A percentile compares a stretch with the other conserved stretches of the same genome.
Evolutionary conservation across 2,113 vertebrate species (phyloP).

Genomic region (Clinocottus analis): DNA sequence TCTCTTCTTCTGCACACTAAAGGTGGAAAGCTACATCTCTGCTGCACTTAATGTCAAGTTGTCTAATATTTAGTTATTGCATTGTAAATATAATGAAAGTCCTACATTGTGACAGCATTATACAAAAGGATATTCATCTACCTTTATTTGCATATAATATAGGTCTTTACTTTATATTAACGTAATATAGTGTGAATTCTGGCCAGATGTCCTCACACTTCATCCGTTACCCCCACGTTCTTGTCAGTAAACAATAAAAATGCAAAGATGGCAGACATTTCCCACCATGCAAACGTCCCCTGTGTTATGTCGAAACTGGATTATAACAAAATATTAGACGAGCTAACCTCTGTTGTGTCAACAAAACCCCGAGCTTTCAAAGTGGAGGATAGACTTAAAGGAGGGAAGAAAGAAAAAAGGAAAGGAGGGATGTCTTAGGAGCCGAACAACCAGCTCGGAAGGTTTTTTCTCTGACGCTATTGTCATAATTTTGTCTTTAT

Average conservation of each 20-base stretch:
- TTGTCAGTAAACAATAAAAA: slow-evolving; percentile 7
- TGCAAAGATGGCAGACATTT: background rate
- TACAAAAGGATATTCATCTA: background rate
- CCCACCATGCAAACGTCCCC: slow-evolving; percentile 17
- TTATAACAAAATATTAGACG: slow-evolving; percentile 59
- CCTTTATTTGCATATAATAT: background rate
- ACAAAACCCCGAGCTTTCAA: slow-evolving; percentile 58
- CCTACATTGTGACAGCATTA: background rate
- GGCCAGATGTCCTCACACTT: background rate
- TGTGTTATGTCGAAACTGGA: slow-evolving; percentile 45
- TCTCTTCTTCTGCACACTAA: background rate
- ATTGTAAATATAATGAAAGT: background rate
- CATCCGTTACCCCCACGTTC: background rate
- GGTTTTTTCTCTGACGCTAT: slow-evolving; percentile 23
- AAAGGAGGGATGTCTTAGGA: slow-evolving; percentile 9
- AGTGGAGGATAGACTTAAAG: background rate
- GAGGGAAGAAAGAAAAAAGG: background rate
- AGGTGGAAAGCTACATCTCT: background rate
- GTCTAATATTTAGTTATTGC: slow-evolving; percentile 4
- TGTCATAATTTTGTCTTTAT: slow-evolving; percentile 53
- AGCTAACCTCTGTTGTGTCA: slow-evolving; percentile 72
- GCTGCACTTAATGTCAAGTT: background rate
- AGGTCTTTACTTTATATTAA: background rate
- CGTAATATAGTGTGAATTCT: background rate
- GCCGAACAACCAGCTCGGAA: slow-evolving; percentile 34